Evolutionary conservation across 2,888 invertebrate species (phyloP), one percentile per base, ranked within the genome.

Genomic region (Corbicula japonica): DNA sequence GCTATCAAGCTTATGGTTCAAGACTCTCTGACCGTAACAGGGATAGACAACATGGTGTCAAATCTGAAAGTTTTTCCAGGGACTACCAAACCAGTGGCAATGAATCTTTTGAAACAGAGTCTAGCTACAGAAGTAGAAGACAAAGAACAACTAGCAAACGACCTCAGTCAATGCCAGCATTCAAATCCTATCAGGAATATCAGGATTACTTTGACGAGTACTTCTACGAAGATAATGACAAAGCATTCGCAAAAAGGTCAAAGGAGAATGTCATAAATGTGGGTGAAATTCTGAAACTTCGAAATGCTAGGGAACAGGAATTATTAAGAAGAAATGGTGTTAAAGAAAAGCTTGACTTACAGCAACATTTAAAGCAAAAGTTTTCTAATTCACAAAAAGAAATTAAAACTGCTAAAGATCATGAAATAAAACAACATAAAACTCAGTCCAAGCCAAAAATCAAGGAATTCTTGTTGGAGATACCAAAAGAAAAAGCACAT

Each of bases 191-290:
- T 41, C 44, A 74, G 23, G 73, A 72, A 38, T 34, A 58, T 38
- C 30, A 70, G 23, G 80, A 68, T 32, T 80, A 80, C 26, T 80
- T 54, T 48, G 80, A 80, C 50, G 76, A 76, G 28, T 80, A 76
- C 50, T 80, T 80, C 32, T 80, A 63, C 60, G 80, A 75, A 12
- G 80, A 80, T 15, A 56, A 35, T 21, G 69, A 76, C 41, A 62
- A 58, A 52, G 30, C 35, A 4, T 63, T 68, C 23, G 58, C 61
- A 23, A 38, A 21, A 10, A 50, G 34, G n/a, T 30, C 66, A 1
- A 54, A 71, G n/a, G 65, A 50, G 12, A 38, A 72, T 21, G 73
- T 76, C 28, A 41, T 80, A 10, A 80, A 76, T 69, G 80, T 80
- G 15, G 32, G 68, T n/a, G 80, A 80, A 68, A 80, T 80, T 50